Conservation (phyloP, 2,888 invertebrate genomes). For the Cephus pulcher region DNA sequence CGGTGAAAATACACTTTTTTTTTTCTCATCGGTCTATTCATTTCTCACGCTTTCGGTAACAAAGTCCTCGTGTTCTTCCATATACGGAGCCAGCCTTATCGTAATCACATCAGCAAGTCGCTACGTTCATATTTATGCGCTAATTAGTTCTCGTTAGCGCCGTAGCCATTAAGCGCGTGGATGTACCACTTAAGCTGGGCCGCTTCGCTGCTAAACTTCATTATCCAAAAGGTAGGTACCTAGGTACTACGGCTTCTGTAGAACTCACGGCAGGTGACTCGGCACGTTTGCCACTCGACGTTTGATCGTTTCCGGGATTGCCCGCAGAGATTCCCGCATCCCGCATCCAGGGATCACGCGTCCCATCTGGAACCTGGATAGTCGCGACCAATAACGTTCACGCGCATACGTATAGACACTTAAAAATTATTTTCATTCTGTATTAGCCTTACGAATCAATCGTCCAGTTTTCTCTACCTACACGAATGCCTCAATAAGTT, state of each 20-base stretch:
- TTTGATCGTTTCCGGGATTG: background rate
- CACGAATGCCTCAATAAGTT: too few species aligned
- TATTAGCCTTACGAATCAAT: background rate
- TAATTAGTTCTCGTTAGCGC: conserved; percentile 43
- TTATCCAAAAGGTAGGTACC: conserved; percentile 15
- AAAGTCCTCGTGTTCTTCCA: conserved; percentile 9
- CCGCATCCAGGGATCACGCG: background rate
- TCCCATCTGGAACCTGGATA: background rate
- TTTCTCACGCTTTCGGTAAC: background rate
- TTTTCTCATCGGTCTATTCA: background rate
- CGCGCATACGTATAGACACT: background rate
- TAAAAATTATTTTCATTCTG: background rate
- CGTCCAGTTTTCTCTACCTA: background rate
- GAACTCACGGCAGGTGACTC: background rate
- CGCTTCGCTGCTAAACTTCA: conserved; percentile 34
- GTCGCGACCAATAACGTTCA: background rate
- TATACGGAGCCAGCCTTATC: conserved; percentile 31
- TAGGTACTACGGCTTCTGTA: background rate
- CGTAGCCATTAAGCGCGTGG: conserved; percentile 35
- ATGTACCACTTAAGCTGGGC: conserved; percentile 33
- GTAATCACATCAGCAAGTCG: conserved; percentile 40
- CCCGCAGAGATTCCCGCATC: background rate
- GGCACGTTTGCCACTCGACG: background rate
- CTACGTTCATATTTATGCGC: conserved; percentile 39
- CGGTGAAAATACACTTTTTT: background rate